Base-by-base conservation (phyloP, 2,113 vertebrate genomes). In the Myotis brandtii region DNA sequence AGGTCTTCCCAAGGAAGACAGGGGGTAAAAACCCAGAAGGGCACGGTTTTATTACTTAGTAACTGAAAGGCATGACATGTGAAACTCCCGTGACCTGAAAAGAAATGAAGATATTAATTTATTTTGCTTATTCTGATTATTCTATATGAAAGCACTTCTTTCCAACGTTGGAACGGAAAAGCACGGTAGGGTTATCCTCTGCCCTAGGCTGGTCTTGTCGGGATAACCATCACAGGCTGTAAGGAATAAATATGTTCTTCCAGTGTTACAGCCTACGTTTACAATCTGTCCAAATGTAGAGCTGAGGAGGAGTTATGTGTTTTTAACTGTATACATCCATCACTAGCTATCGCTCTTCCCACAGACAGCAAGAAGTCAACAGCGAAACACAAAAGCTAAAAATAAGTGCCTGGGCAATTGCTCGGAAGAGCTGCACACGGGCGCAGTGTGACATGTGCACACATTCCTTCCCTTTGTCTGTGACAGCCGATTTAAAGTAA, bases 381-480 rank as follows among this genome's bases (percentile, higher is more conserved):
- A 97, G 96, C 94, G 89, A 97, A 97, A 96, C 82, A 94, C 46
- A 89, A 95, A 97, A 96, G 97, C 94, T 92, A 94, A 97, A 95
- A 91, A 88, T 67, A 95, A 86, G 75, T 9, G 54, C n/a, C 10
- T 4, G 25, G 97, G 96, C 0, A 84, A 32, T 14, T 1, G 92
- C 95, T 95, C 91, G 96, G 96, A 95, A 95, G 59, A 91, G 70
- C 67, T 67, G 70, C 59, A 92, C 86, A 75, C 77, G 96, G 94
- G 95, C 93, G 97, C 96, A 87, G 95, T 93, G 86, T 95, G 75
- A 79, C 91, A 94, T 6, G 50, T 80, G 93, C 80, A 95, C 80
- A 93, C 56, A 83, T 25, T 34, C 73, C 34, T 89, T 93, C 32
- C 70, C 43, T 69, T 72, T 69, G 89, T 67, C 54, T 16, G 52